A percentile compares a stretch with the other conserved stretches of the same genome.
These are phyloP conservation scores for Brachionichthys hirsutus DNA, from an alignment of 2,113 vertebrate species.

Conservation along the genomic window DNA sequence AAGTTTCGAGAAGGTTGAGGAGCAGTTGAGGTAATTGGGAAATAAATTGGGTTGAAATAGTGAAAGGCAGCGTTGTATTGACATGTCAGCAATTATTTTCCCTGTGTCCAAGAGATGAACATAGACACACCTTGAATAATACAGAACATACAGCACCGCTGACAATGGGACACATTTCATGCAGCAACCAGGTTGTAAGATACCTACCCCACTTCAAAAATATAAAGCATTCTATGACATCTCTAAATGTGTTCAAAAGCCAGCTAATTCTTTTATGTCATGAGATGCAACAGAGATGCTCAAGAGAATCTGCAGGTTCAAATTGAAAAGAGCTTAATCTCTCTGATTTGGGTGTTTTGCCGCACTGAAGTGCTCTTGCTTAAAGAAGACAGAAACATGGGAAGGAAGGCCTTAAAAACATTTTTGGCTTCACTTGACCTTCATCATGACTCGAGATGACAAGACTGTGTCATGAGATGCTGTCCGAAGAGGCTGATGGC, in stretches of 20 bases:
- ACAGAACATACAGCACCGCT: too few relatives aligned
- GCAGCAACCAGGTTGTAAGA: constrained; percentile 31
- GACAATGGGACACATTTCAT: constrained; percentile 6
- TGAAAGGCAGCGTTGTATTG: too few relatives aligned
- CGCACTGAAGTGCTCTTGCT: constrained; percentile 31
- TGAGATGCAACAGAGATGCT: constrained; percentile 45
- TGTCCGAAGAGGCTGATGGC: neutral
- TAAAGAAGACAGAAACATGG: constrained; percentile 9
- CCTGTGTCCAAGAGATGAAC: too few relatives aligned
- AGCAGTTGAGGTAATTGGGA: too few relatives aligned
- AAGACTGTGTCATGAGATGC: neutral
- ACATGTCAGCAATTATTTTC: too few relatives aligned
- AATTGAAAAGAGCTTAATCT: constrained; percentile 58
- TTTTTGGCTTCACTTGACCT: constrained; percentile 9
- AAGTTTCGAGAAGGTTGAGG: too few relatives aligned
- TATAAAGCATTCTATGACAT: constrained; percentile 50
- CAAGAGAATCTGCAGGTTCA: constrained; percentile 45
- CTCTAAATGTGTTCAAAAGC: constrained; percentile 52
- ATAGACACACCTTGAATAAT: too few relatives aligned
- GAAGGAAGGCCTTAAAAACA: constrained; percentile 10
- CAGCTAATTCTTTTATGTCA: constrained; percentile 65
- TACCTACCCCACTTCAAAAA: constrained; percentile 38
- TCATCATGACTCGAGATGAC: neutral
- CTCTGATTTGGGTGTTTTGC: constrained; percentile 26
- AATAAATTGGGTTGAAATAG: too few relatives aligned